Conservation (phyloP, 1,140 invertebrate genomes). For the Drosophila willistoni region DNA sequence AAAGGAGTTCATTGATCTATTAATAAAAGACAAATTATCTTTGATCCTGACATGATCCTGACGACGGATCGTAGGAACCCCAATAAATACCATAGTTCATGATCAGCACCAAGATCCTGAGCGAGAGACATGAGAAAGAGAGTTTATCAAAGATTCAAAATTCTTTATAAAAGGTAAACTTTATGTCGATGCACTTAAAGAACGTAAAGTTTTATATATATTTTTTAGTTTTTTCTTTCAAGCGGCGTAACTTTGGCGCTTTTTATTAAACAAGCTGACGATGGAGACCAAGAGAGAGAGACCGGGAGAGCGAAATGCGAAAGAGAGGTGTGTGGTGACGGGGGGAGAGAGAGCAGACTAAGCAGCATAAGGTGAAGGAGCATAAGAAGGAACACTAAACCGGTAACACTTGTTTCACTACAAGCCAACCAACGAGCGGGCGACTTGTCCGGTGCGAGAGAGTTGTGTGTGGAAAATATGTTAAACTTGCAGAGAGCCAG, state of each 20-base stretch:
- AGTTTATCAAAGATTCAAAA: no score
- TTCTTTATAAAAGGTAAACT: background rate
- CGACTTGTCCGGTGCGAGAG: conserved; percentile 3
- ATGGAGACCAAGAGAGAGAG: conserved; percentile 17
- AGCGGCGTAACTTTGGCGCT: conserved; percentile 75
- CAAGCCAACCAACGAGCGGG: conserved; percentile 24
- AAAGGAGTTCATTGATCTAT: no score
- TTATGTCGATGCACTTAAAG: background rate
- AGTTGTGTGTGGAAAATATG: conserved; percentile 15
- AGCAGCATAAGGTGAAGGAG: conserved; percentile 39
- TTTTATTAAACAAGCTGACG: conserved; percentile 79
- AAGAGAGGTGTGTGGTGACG: background rate
- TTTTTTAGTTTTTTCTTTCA: conserved; percentile 29
- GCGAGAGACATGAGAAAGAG: no score
- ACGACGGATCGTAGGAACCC: no score
- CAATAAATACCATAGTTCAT: no score
- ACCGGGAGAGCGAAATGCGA: conserved; percentile 16
- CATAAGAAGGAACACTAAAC: conserved; percentile 64
- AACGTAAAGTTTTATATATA: no score
- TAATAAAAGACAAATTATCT: no score
- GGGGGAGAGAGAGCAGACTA: background rate
- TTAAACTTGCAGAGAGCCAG: conserved; percentile 14
- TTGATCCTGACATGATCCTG: no score
- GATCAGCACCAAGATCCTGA: no score
- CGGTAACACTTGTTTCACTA: conserved; percentile 76